Evolutionary conservation across 2,113 vertebrate species (phyloP).

Genomic region (Cheirogaleus medius): DNA sequence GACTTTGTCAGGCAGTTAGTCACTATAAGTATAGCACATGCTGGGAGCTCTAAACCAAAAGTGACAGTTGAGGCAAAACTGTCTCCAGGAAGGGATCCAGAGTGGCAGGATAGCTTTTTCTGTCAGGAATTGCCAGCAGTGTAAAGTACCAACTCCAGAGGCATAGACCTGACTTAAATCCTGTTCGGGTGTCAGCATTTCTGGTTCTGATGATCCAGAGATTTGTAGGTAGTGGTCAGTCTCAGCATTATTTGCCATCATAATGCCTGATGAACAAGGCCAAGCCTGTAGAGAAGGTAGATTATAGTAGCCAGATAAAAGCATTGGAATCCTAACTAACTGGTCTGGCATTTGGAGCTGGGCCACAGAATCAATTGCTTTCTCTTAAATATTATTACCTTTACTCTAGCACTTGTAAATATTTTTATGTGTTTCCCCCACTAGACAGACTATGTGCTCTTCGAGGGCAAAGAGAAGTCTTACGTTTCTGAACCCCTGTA

Average conservation of each 20-base stretch:
- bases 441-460: neutral
- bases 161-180: neutral
- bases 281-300: neutral
- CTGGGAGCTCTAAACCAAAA: neutral
- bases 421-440: neutral
- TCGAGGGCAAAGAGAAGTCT: neutral
- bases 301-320: neutral
- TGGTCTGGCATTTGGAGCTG: neutral
- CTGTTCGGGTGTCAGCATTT: neutral
- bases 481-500: neutral
- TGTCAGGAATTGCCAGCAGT: neutral
- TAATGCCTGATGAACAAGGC: neutral
- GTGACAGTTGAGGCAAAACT: neutral
- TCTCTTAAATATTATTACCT: neutral
- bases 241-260: neutral
- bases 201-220: neutral
- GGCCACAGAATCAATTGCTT: neutral
- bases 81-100: neutral
- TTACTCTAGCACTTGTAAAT: neutral
- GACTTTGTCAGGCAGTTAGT: neutral
- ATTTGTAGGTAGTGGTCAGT: neutral
- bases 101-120: neutral
- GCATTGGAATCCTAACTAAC: neutral
- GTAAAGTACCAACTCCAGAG: neutral
- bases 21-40: neutral